Conservation (phyloP, 2,797 vertebrate species). For the Allochrocebus solatus region DNA sequence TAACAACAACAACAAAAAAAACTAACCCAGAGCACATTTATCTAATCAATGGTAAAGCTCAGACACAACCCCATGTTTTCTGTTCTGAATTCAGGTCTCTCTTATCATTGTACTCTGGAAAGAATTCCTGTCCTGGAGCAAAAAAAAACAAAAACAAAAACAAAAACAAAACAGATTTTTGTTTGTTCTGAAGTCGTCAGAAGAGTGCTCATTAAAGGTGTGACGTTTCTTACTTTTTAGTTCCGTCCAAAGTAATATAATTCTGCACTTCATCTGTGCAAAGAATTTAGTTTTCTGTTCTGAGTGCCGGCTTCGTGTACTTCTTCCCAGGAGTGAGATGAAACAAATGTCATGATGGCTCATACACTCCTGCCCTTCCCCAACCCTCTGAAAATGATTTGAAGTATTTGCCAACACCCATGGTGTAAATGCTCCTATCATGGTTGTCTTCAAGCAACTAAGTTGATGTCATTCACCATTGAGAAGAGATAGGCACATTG, state of each 20-base stretch:
- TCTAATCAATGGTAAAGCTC: neutral
- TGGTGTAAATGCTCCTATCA: neutral
- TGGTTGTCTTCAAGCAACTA: neutral
- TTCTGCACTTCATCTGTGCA: neutral
- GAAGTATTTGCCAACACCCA: neutral
- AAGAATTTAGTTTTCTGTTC: neutral
- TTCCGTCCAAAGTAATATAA: neutral
- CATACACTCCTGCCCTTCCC: too few species aligned
- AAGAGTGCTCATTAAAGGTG: neutral
- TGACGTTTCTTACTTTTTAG: neutral
- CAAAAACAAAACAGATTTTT: neutral
- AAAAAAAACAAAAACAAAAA: neutral
- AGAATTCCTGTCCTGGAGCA: neutral
- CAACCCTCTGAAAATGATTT: rapidly evolving
- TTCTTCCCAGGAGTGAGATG: neutral
- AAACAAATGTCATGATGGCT: neutral
- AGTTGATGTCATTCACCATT: neutral
- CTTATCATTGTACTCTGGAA: neutral
- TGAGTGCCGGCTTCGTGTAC: neutral
- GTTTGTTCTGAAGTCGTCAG: neutral
- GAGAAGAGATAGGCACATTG: neutral
- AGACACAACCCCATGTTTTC: neutral
- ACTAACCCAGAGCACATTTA: neutral
- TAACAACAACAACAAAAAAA: neutral
- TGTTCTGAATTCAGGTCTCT: neutral